Evolutionary conservation across 2,888 invertebrate genomes (phyloP).

Genomic region (Cephus rjabovi): DNA sequence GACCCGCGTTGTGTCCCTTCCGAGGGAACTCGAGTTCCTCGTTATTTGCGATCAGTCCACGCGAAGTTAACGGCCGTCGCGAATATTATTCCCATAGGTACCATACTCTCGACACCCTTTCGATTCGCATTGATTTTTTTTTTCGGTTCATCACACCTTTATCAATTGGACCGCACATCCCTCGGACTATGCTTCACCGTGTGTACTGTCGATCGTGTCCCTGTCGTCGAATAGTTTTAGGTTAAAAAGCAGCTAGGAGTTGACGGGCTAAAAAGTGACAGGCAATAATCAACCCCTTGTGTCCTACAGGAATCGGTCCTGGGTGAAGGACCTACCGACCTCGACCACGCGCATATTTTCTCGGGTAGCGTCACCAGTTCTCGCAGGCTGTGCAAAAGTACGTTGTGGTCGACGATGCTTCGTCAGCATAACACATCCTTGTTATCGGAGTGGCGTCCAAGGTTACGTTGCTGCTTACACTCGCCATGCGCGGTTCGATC

Average conservation of each 20-base stretch:
- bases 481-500: slow-evolving; percentile 1
- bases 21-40: not conserved
- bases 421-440: slow-evolving; percentile 60
- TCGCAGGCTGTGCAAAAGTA: slow-evolving; percentile 35
- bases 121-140: not conserved
- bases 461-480: slow-evolving; percentile 33
- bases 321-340: slow-evolving; percentile 10
- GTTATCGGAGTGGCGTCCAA: slow-evolving; percentile 54
- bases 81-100: not conserved
- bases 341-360: slow-evolving; percentile 30
- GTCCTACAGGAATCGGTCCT: not conserved
- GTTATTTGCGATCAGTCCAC: not conserved
- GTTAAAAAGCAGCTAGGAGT: not conserved
- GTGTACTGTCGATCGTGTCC: not conserved
- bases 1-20: not conserved
- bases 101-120: not conserved
- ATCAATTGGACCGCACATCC: not conserved
- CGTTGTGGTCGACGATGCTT: slow-evolving; percentile 43
- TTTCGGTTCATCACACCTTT: not conserved
- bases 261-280: not conserved
- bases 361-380: slow-evolving; percentile 30
- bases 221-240: not conserved
- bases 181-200: not conserved
- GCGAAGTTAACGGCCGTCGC: not conserved
- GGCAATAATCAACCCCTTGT: not conserved